Conservation (phyloP, 2,113 vertebrate genomes). For the Ceratotherium simum region DNA sequence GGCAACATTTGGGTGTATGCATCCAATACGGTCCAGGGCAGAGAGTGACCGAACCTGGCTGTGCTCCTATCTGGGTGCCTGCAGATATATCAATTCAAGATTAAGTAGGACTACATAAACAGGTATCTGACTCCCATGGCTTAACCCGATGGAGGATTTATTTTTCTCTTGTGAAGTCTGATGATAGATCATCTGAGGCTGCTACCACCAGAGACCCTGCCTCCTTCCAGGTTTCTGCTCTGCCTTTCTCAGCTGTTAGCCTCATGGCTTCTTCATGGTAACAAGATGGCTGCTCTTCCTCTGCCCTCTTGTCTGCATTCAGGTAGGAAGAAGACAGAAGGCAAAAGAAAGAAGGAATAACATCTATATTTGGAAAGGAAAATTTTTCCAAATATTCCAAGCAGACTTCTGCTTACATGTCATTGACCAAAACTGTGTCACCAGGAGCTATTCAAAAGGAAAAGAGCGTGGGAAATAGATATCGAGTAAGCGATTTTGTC, state of each 20-base stretch:
- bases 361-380: neutral
- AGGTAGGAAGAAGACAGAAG: neutral
- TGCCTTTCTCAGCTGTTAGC: neutral
- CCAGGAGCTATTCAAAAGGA: neutral
- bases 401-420: neutral
- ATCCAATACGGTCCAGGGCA: neutral
- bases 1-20: neutral
- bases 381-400: neutral
- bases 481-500: neutral
- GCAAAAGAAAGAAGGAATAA: neutral
- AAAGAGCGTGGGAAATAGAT: neutral
- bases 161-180: conserved; percentile 23
- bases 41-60: neutral
- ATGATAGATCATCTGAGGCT: neutral
- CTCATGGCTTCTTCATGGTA: neutral
- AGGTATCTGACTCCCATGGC: neutral
- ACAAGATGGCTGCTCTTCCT: neutral
- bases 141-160: neutral
- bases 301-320: neutral
- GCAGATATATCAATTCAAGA: neutral
- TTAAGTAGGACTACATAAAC: neutral
- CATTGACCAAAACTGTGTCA: neutral
- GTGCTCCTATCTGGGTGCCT: neutral
- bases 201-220: neutral
- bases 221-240: neutral